Conservation (phyloP, 2,797 vertebrate species). For the Phyllotis vaccarum region DNA sequence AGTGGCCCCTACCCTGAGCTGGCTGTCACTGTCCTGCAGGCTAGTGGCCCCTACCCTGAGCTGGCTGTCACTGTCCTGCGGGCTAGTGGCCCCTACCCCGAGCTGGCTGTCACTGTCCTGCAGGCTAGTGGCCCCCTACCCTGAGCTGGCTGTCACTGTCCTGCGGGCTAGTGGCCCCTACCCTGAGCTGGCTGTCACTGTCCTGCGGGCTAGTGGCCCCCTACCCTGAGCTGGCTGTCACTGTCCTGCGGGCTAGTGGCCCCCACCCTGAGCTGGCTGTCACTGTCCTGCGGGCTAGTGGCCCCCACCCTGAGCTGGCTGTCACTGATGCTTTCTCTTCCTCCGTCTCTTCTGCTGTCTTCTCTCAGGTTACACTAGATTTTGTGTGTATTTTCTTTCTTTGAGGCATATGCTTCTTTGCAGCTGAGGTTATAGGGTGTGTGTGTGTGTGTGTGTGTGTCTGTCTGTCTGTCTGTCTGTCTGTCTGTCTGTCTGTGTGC, state of each 20-base stretch:
- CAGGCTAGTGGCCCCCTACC: neutral
- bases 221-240: neutral
- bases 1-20: neutral
- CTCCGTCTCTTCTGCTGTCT: neutral
- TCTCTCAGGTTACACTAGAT: neutral
- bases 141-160: neutral
- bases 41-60: neutral
- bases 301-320: neutral
- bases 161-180: neutral
- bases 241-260: neutral
- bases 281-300: neutral
- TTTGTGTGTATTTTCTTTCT: neutral
- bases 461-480: too few relatives aligned
- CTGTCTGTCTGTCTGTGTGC: accelerated
- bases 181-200: neutral
- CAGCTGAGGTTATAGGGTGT: neutral
- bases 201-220: neutral
- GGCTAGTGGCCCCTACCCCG: neutral
- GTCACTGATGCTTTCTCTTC: neutral
- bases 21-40: neutral
- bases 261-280: neutral
- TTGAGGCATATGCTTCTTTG: neutral
- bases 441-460: neutral
- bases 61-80: neutral
- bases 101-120: neutral